phyloP scores from a whole-genome alignment of 2,888 invertebrate species.

The Lasioglossum figueresi region DNA sequence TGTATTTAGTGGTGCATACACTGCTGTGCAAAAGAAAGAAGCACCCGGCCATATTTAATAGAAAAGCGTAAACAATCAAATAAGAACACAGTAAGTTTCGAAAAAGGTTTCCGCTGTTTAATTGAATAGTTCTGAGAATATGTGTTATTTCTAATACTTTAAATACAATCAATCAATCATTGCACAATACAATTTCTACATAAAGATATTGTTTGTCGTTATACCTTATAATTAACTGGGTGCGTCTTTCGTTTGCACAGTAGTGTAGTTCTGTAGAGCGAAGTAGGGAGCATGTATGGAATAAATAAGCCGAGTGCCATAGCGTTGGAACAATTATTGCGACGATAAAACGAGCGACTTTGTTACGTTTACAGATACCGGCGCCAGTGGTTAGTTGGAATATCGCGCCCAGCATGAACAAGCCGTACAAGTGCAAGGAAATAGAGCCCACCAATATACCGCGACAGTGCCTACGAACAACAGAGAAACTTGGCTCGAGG shows the following conservation, averaged over 20 bases:
- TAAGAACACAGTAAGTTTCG: too few species aligned
- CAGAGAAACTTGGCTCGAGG: constrained; percentile 86
- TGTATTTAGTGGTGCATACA: background rate
- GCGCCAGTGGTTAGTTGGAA: constrained; percentile 87
- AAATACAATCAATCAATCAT: too few species aligned
- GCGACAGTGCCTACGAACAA: constrained; percentile 85
- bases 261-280: background rate
- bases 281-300: background rate
- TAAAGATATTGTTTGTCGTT: too few species aligned
- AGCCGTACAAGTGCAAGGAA: constrained; percentile 86
- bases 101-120: too few species aligned
- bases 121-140: too few species aligned
- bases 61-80: too few species aligned
- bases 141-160: too few species aligned
- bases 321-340: background rate
- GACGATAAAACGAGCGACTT: background rate
- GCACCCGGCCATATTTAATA: too few species aligned
- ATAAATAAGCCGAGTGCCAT: background rate
- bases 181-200: too few species aligned
- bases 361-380: constrained; percentile 83
- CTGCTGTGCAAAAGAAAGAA: too few species aligned
- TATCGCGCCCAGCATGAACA: constrained; percentile 87
- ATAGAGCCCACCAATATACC: constrained; percentile 86
- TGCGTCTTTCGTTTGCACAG: too few species aligned
- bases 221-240: too few species aligned